A percentile compares a stretch with the other conserved stretches of the same genome.
These are phyloP conservation scores for Terebella lapidaria DNA, from an alignment of 2,888 invertebrate genomes.

Conservation along the genomic window DNA sequence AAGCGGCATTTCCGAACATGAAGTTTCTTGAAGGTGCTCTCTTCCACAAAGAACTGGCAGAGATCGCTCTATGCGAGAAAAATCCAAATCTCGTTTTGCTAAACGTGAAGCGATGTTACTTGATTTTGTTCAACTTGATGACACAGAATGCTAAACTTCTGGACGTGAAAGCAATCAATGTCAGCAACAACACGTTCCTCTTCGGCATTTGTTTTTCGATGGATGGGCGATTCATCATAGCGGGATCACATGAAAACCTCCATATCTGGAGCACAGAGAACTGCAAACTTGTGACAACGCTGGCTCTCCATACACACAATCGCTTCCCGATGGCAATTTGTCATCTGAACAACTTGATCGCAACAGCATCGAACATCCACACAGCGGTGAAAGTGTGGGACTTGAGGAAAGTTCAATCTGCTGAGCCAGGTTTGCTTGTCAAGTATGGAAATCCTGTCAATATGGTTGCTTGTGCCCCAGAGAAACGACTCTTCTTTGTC, in stretches of 20 bases:
- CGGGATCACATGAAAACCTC: constrained; percentile 16
- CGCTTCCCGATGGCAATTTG: constrained; percentile 24
- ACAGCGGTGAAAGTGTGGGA: constrained; percentile 30
- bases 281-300: constrained; percentile 12
- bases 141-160: constrained; percentile 14
- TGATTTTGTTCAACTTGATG: constrained; percentile 19
- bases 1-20: constrained; percentile 8
- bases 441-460: constrained; percentile 26
- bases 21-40: constrained; percentile 19
- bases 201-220: constrained; percentile 17
- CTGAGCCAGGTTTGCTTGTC: constrained; percentile 3
- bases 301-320: constrained; percentile 20
- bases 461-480: constrained; percentile 18
- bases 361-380: constrained; percentile 26
- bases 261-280: constrained; percentile 22
- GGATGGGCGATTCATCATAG: constrained; percentile 20
- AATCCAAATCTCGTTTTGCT: constrained; percentile 17
- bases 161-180: constrained; percentile 19
- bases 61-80: constrained; percentile 19
- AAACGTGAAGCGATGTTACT: constrained; percentile 22
- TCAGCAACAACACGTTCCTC: constrained; percentile 18
- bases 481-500: constrained; percentile 18
- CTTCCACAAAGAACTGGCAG: constrained; percentile 20
- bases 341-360: constrained; percentile 15
- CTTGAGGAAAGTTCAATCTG: constrained; percentile 16